Evolutionary conservation across 2,113 vertebrate genomes (phyloP).

Genomic region (Gadus chalcogrammus): DNA sequence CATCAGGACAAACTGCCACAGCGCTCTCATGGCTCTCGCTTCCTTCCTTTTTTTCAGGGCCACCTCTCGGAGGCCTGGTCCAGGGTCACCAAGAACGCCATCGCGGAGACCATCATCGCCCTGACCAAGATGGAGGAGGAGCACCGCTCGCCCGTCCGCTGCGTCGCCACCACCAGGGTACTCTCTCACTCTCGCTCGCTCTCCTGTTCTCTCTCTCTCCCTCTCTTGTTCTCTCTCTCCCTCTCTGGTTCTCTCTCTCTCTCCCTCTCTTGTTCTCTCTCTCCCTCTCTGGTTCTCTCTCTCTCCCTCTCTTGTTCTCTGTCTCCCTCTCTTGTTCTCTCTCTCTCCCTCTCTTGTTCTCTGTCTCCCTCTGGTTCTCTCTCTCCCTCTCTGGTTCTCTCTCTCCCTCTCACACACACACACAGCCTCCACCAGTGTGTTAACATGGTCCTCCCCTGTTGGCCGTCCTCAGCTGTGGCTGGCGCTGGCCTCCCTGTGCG

Average conservation of each 20-base stretch:
- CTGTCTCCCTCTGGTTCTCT: too few species aligned
- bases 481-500: conserved; percentile 93
- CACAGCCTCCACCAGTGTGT: background rate
- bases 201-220: background rate
- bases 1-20: too few species aligned
- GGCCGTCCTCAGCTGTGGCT: conserved; percentile 84
- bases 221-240: too few species aligned
- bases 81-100: conserved; percentile 96
- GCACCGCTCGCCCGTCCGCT: conserved; percentile 91
- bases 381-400: conserved; percentile 66
- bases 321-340: background rate
- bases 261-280: background rate
- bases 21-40: too few species aligned
- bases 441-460: conserved; percentile 1
- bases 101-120: conserved; percentile 98
- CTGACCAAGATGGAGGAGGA: conserved; percentile 99
- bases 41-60: conserved; percentile 71
- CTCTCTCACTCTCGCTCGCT: background rate
- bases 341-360: too few species aligned
- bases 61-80: conserved; percentile 98
- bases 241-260: background rate
- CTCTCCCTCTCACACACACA: too few species aligned
- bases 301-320: background rate
- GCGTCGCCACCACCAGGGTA: conserved; percentile 96
- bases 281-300: background rate